These are phyloP conservation scores for Oncorhynchus clarkii DNA, from an alignment of 2,113 vertebrate genomes.

Conservation along the genomic window DNA sequence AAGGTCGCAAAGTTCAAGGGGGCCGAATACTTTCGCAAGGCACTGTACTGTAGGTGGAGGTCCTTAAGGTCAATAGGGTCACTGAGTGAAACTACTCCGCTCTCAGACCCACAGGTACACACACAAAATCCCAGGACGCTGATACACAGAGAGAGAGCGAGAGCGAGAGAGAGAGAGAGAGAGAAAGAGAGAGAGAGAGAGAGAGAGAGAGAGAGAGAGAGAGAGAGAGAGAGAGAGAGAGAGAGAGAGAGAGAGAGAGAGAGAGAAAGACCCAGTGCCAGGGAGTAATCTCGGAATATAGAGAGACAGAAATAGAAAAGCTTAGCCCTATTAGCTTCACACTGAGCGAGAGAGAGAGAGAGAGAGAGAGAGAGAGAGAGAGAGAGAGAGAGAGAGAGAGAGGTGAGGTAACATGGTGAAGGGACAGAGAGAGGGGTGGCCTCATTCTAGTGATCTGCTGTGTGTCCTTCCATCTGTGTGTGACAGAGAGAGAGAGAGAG, in stretches of 20 bases:
- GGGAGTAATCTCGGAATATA: conserved; percentile 63
- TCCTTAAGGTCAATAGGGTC: not conserved
- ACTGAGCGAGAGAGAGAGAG: conserved; percentile 13
- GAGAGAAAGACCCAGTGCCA: not conserved
- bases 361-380: too few species aligned
- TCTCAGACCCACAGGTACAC: not conserved
- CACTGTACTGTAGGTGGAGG: too few species aligned
- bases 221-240: too few species aligned
- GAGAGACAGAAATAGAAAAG: conserved; percentile 67
- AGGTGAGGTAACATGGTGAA: too few species aligned
- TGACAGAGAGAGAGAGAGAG: not conserved
- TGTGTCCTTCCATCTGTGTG: not conserved
- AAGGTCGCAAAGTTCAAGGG: too few species aligned
- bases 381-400: too few species aligned
- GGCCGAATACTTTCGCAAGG: too few species aligned
- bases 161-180: too few species aligned
- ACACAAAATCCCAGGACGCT: not conserved
- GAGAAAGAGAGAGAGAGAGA: too few species aligned
- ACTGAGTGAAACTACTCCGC: not conserved
- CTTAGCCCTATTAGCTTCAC: conserved; percentile 57
- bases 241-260: not conserved
- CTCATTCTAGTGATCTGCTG: too few species aligned
- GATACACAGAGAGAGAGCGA: too few species aligned
- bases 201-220: not conserved
- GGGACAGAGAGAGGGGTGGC: too few species aligned